Conservation (phyloP, 2,797 vertebrate species). For the Eutrigla gurnardus region DNA sequence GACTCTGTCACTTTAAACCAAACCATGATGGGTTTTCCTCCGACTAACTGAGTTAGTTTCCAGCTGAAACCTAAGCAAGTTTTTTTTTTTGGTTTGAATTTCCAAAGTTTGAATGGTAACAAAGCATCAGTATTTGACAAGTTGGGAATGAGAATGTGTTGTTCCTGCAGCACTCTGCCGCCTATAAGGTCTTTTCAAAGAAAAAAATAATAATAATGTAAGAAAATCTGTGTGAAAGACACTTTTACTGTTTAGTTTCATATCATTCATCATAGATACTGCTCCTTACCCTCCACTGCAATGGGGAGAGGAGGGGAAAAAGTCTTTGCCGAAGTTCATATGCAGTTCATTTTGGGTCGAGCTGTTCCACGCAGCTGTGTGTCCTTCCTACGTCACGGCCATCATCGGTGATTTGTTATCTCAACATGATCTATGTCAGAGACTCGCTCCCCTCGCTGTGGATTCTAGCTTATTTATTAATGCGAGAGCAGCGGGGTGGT, state of each 20-base stretch:
- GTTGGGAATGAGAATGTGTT: too few species aligned
- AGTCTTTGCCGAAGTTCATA: not conserved
- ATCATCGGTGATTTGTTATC: conserved; percentile 28
- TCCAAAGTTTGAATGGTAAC: too few species aligned
- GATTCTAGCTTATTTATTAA: conserved; percentile 52
- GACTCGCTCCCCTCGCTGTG: conserved; percentile 10
- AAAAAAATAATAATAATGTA: too few species aligned
- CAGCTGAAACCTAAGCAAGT: too few species aligned
- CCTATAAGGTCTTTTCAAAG: not conserved
- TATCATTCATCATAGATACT: not conserved
- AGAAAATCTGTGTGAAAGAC: not conserved
- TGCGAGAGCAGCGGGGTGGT: conserved; percentile 44
- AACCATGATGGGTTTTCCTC: too few species aligned
- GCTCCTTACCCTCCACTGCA: not conserved
- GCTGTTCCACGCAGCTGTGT: not conserved
- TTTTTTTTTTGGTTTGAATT: too few species aligned
- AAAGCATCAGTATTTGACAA: too few species aligned
- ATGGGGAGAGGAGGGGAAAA: not conserved
- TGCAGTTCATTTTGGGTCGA: not conserved
- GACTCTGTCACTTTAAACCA: too few species aligned
- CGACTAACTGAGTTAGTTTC: too few species aligned
- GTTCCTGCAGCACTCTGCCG: not conserved
- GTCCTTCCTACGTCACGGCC: not conserved
- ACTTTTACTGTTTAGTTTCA: not conserved
- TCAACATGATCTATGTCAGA: conserved; percentile 19